Percentiles rank a stretch among this genome's conserved stretches.
phyloP scores from a whole-genome alignment of 2,113 vertebrate species.

The Paralichthys olivaceus region DNA sequence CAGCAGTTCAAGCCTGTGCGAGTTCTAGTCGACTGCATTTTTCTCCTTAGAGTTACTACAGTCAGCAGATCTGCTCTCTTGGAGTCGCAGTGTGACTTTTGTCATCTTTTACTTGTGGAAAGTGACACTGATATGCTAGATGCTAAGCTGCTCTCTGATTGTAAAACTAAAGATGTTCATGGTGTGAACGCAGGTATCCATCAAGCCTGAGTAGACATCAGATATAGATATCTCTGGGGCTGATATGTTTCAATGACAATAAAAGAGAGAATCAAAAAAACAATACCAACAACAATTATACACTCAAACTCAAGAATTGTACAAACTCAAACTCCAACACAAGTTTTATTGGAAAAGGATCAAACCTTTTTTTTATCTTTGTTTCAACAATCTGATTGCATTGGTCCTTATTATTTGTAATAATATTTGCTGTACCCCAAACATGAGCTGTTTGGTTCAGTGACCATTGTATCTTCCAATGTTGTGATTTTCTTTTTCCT shows the following conservation, averaged over 20 bases:
- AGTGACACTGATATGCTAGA: conserved; percentile 46
- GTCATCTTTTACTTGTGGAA: conserved; percentile 50
- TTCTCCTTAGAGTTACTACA: not conserved
- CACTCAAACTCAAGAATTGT: too few relatives aligned
- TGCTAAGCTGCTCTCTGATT: conserved; percentile 31
- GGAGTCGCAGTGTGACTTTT: conserved; percentile 33
- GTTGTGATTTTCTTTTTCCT: not conserved
- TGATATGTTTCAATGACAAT: not conserved
- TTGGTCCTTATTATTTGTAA: too few relatives aligned
- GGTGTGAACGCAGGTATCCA: not conserved
- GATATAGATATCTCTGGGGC: not conserved
- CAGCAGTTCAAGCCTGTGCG: not conserved
- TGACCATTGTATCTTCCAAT: not conserved
- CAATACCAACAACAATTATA: too few relatives aligned
- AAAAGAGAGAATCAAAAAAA: too few relatives aligned
- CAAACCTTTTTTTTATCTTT: too few relatives aligned
- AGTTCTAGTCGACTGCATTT: conserved; percentile 10
- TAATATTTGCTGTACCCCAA: too few relatives aligned
- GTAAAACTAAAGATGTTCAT: conserved; percentile 7
- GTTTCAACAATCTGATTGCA: too few relatives aligned
- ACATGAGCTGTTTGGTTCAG: too few relatives aligned
- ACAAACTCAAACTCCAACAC: too few relatives aligned
- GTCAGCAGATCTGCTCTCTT: conserved; percentile 3
- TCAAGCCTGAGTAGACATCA: not conserved
- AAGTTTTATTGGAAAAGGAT: too few relatives aligned